Percentiles rank a stretch among this genome's conserved stretches.
Evolutionary conservation across 2,113 vertebrate species (phyloP).

Genomic region (Oncorhynchus kisutch): DNA sequence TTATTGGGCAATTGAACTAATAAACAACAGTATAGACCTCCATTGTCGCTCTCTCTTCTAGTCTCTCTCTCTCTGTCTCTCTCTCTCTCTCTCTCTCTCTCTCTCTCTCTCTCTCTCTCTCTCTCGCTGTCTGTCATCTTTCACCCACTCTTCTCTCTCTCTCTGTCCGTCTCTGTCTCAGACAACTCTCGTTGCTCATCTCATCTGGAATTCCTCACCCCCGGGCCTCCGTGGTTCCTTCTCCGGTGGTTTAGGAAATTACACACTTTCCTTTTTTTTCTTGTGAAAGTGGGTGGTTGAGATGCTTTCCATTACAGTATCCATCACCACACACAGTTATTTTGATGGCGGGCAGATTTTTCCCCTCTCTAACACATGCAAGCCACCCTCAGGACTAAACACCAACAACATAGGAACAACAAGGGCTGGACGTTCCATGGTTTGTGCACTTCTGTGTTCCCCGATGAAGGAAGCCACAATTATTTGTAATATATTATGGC

Average conservation of each 20-base stretch:
- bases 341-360: slow-evolving; percentile 37
- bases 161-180: neutral
- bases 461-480: neutral
- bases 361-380: slow-evolving; percentile 12
- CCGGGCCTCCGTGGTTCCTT: neutral
- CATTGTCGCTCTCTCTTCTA: neutral
- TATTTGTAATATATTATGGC: neutral
- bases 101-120: too few species aligned
- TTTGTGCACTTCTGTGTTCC: neutral
- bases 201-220: neutral
- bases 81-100: neutral
- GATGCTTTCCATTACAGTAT: slow-evolving; percentile 50
- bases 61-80: neutral
- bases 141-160: neutral
- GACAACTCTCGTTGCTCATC: slow-evolving; percentile 1
- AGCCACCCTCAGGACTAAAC: neutral
- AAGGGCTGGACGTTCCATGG: neutral
- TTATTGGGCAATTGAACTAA: slow-evolving; percentile 20
- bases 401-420: neutral
- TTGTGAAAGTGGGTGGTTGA: slow-evolving; percentile 34
- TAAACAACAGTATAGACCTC: slow-evolving; percentile 23
- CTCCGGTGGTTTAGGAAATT: neutral
- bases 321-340: slow-evolving; percentile 35
- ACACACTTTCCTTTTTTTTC: slow-evolving; percentile 3
- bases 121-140: neutral